Conservation (phyloP, 2,888 invertebrate genomes). For the Clitarchus hookeri region DNA sequence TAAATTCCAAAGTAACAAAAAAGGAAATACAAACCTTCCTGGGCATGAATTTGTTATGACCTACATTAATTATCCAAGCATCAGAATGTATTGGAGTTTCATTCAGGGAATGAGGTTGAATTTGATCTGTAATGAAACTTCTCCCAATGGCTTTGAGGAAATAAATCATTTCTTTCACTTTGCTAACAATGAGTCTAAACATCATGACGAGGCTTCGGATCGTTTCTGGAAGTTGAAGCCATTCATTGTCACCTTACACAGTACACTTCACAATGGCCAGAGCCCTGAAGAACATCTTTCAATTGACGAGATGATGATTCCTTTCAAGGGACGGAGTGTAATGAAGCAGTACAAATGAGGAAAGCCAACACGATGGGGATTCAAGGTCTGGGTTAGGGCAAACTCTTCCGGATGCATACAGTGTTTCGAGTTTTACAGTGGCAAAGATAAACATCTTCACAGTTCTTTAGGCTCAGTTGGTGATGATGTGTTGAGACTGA, state of each 20-base stretch:
- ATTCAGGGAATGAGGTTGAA: neutral
- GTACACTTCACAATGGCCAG: neutral
- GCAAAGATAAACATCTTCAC: neutral
- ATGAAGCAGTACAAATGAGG: neutral
- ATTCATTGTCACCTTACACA: neutral
- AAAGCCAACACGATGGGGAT: neutral
- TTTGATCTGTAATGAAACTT: neutral
- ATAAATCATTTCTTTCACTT: neutral
- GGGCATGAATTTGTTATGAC: neutral
- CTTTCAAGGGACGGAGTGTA: neutral
- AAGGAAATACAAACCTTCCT: neutral
- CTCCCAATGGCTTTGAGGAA: neutral
- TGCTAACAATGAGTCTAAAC: neutral
- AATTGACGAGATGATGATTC: neutral
- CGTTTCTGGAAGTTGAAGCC: neutral
- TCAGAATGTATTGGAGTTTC: neutral
- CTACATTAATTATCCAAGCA: neutral
- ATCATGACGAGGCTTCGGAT: neutral
- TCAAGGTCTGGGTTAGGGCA: neutral
- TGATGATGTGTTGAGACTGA: neutral
- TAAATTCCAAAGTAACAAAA: neutral
- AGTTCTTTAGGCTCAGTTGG: neutral
- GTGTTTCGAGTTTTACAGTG: conserved; percentile 14
- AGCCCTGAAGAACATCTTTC: neutral
- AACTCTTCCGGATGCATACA: neutral